Evolutionary conservation across 2,113 vertebrate species (phyloP), one percentile per base, ranked within the genome.

Genomic region (Apaloderma vittatum): DNA sequence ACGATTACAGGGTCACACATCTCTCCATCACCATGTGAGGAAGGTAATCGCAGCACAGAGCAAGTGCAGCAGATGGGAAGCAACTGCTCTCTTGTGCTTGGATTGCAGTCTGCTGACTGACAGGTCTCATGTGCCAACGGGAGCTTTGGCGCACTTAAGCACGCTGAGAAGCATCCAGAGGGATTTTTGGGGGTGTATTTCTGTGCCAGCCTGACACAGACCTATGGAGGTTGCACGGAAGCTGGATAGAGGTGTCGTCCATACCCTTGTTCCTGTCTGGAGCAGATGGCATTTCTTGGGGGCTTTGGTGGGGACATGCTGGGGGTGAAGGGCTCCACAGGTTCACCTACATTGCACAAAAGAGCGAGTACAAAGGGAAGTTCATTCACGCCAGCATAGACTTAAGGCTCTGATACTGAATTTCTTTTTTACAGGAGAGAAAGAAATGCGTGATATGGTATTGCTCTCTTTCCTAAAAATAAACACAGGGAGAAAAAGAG

Each of bases 1-100:
- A 85, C 46, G 78, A 91, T 88, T 66, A 52, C 30, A 73, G 54
- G 66, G 63, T 63, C 3, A 2, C 29, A 24, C 27, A 43, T 36
- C 37, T 37, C 52, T 63, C 22, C 1, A 10, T 58, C 24, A 18
- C 19, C 1, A 3, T 12, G 26, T 3, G 15, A 90, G 32, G 59
- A 32, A 62, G 49, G 52, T 34, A 67, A 74, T 91, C 84, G 36
- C 2, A 6, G 57, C 27, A 14, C 2, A 4, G 30, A 83, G 16
- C 1, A 66, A 76, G 58, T 0, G 0, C 45, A 34, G 46, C 45
- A 65, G 66, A 82, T 0, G 0, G 82, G 67, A 70, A n/a, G 61
- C 0, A 4, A 74, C 59, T 59, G 88, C 74, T 90, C 32, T 75
- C 3, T 0, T 59, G 74, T 3, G 4, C 62, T 75, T 48, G 1